phyloP scores from a whole-genome alignment of 2,888 invertebrate species.

The Steinernema hermaphroditum region DNA sequence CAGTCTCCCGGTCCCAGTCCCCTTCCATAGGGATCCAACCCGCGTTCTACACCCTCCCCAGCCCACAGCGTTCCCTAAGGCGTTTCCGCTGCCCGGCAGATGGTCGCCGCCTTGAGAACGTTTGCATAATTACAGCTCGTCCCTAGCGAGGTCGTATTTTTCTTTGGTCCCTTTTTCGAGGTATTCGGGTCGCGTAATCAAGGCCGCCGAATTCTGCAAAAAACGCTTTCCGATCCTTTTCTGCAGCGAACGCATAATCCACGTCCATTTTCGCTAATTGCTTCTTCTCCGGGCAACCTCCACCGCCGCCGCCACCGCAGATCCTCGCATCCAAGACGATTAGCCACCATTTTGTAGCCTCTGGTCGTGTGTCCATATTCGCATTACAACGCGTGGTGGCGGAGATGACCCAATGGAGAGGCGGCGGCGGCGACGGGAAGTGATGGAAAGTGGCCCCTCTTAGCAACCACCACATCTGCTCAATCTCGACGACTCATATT shows the following conservation, averaged over 20 bases:
- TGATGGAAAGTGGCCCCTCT: constrained; percentile 29
- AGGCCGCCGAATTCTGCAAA: constrained; percentile 16
- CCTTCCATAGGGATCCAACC: too few species aligned
- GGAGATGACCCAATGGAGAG: background rate
- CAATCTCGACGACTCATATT: constrained; percentile 27
- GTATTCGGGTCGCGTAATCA: background rate
- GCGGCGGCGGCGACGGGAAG: too few species aligned
- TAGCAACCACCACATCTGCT: constrained; percentile 29
- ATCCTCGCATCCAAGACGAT: background rate
- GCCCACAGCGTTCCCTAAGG: background rate
- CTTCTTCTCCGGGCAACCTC: too few species aligned
- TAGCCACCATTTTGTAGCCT: constrained; percentile 23
- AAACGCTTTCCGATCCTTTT: background rate
- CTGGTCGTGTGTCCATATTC: background rate
- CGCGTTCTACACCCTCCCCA: background rate
- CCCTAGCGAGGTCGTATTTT: constrained; percentile 28
- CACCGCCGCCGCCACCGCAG: too few species aligned
- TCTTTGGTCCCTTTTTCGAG: background rate
- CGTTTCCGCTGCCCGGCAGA: background rate
- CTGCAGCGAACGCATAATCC: constrained; percentile 28
- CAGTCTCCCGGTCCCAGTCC: too few species aligned
- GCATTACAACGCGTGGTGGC: background rate
- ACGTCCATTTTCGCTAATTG: constrained; percentile 27
- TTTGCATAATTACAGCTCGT: constrained; percentile 27
- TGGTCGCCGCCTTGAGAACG: background rate